Evolutionary conservation across 2,888 invertebrate genomes (phyloP).

Genomic region (Piscicola geometra): DNA sequence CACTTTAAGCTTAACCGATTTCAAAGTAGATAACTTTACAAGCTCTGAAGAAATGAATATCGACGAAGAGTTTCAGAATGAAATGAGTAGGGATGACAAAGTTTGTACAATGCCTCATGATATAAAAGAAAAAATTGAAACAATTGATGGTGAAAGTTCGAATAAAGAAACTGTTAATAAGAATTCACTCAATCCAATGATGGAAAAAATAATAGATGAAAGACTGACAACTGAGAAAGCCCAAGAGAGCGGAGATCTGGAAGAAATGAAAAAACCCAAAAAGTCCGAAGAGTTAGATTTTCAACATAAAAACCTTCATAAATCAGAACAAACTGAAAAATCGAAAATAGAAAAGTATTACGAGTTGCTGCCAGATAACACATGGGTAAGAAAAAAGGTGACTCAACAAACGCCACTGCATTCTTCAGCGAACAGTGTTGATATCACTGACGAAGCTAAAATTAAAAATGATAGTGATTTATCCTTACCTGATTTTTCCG

Average conservation of each 20-base stretch:
- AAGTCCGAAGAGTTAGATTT: too few relatives aligned
- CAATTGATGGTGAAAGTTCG: background rate
- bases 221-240: background rate
- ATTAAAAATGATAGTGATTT: too few relatives aligned
- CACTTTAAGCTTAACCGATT: background rate
- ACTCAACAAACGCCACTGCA: too few relatives aligned
- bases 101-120: background rate
- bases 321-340: background rate
- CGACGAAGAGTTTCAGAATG: background rate
- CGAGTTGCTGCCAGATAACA: constrained; percentile 23
- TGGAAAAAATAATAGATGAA: background rate
- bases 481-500: too few relatives aligned
- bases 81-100: background rate
- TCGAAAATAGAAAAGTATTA: background rate
- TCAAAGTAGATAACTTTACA: background rate
- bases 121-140: constrained; percentile 14
- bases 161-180: constrained; percentile 14
- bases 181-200: constrained; percentile 14
- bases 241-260: background rate
- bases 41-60: background rate
- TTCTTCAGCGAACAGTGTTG: too few relatives aligned
- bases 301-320: too few relatives aligned
- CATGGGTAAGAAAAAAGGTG: constrained; percentile 10
- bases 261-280: constrained; percentile 22
- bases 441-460: too few relatives aligned